These are phyloP conservation scores for Orthonyx spaldingii DNA, from an alignment of 2,113 vertebrate species.

Conservation along the genomic window DNA sequence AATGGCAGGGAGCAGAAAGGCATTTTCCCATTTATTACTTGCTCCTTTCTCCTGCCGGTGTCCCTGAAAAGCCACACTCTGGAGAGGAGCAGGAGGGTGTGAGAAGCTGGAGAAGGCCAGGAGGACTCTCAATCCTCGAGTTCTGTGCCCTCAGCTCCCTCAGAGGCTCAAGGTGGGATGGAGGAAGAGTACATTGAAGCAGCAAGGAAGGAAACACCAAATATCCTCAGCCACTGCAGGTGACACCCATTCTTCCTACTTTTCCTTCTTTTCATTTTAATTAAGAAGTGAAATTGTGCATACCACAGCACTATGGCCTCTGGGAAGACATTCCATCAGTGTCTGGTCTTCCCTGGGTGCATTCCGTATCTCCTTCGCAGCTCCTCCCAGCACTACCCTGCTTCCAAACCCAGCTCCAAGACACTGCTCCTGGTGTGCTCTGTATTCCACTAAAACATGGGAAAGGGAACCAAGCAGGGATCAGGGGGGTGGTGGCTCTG, in stretches of 20 bases:
- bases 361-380: not conserved
- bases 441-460: not conserved
- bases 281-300: not conserved
- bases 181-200: not conserved
- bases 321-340: not conserved
- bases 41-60: not conserved
- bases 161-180: not conserved
- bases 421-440: not conserved
- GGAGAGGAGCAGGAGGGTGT: not conserved
- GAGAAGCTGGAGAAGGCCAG: not conserved
- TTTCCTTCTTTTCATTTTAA: not conserved
- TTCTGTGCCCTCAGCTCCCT: not conserved
- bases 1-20: not conserved
- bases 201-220: not conserved
- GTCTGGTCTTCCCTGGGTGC: not conserved
- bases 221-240: not conserved
- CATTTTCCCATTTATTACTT: not conserved
- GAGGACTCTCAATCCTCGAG: not conserved
- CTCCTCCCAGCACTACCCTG: rapidly evolving
- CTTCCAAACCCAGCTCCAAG: not conserved
- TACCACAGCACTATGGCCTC: not conserved
- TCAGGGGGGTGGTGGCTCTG: not conserved
- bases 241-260: not conserved
- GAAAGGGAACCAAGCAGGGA: not conserved
- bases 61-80: not conserved